These are phyloP conservation scores for Xiphophorus hellerii DNA, from an alignment of 2,113 vertebrate species.

Conservation along the genomic window DNA sequence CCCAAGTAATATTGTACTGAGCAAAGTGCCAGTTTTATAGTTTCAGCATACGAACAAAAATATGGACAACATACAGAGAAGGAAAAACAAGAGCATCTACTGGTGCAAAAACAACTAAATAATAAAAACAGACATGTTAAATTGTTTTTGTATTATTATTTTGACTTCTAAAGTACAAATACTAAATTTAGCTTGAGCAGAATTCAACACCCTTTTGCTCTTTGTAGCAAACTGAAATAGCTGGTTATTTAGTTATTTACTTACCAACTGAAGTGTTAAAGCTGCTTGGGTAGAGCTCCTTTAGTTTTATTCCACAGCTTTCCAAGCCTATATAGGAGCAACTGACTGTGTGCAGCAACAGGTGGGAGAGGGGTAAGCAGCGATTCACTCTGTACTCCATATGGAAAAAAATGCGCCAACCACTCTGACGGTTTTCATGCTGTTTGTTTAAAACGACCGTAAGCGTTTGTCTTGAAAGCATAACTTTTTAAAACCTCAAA, in stretches of 20 bases:
- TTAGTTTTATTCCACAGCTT: neutral
- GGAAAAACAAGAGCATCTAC: neutral
- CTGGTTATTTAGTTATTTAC: neutral
- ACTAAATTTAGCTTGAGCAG: neutral
- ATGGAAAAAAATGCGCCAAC: neutral
- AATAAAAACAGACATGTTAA: neutral
- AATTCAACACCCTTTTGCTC: neutral
- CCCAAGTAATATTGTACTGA: neutral
- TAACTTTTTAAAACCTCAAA: neutral
- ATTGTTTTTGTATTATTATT: neutral
- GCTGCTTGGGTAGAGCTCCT: neutral
- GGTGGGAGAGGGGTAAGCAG: neutral
- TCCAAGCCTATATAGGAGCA: neutral
- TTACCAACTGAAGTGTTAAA: neutral
- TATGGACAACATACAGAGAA: neutral
- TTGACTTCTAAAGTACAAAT: neutral
- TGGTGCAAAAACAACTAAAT: neutral
- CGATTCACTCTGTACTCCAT: neutral
- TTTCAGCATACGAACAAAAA: neutral
- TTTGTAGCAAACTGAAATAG: neutral
- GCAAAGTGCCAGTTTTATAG: neutral
- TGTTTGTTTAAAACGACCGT: neutral
- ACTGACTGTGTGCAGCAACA: neutral
- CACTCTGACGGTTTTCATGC: neutral
- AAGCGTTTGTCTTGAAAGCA: neutral